These are phyloP conservation scores for Pissodes strobi DNA, from an alignment of 1,140 invertebrate species.

Conservation along the genomic window DNA sequence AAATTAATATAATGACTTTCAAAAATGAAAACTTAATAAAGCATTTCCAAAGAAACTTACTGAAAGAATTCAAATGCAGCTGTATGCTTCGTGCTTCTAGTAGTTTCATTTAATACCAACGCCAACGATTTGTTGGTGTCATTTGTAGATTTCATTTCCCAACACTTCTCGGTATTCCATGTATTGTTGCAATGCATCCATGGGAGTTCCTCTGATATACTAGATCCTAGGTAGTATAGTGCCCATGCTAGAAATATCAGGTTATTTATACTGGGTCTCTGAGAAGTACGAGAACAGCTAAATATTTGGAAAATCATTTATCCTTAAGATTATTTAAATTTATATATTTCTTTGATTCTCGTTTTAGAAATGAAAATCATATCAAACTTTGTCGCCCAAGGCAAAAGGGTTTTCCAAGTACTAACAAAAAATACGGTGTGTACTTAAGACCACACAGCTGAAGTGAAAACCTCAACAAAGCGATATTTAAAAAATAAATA, in stretches of 20 bases:
- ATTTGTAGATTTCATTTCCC: conserved; percentile 56
- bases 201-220: conserved; percentile 69
- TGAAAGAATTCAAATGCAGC: conserved; percentile 70
- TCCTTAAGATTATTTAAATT: neutral
- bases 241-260: conserved; percentile 69
- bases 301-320: neutral
- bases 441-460: too few relatives aligned
- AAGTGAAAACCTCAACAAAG: too few relatives aligned
- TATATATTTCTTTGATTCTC: neutral
- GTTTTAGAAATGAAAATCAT: neutral
- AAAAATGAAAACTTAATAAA: too few relatives aligned
- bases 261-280: neutral
- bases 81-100: conserved; percentile 59
- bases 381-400: too few relatives aligned
- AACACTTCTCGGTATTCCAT: conserved; percentile 80
- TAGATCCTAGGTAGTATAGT: conserved; percentile 79
- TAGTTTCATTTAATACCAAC: conserved; percentile 35
- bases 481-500: conserved; percentile 5
- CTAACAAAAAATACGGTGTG: neutral
- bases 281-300: neutral
- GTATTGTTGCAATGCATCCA: conserved; percentile 84
- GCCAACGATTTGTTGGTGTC: conserved; percentile 11
- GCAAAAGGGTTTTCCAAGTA: neutral
- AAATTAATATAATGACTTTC: too few relatives aligned
- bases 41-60: too few relatives aligned